Evolutionary conservation across 1,140 invertebrate species (phyloP), one percentile per base, ranked within the genome.

Genomic region (Cotesia chilonis): DNA sequence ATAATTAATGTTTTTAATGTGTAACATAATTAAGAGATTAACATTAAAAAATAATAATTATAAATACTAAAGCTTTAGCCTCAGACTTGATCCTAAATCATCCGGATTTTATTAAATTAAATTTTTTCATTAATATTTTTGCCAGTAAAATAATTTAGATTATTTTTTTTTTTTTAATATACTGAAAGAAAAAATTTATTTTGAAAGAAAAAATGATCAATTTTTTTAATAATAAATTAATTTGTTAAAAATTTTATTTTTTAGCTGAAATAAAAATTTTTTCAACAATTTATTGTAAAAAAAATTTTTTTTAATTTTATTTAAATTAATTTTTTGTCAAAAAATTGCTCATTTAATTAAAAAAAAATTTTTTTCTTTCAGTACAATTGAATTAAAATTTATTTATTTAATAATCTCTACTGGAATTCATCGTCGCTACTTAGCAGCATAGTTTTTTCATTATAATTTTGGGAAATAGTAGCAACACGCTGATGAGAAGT

Each of bases 381-480:
- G 20, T 28, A 2, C 2, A 28, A 28, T 28, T 28, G 2, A 51
- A 68, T 59, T 20, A 59, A 51, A 69, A 28, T 47, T 76, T 69
- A 17, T 4, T 51, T 12, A 65, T 60, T 36, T 14, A 28, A 60
- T 67, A 28, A 36, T 68, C 38, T 67, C 38, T 90, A 97, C 89
- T 96, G 95, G 88, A 97, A 97, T 87, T 98, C 97, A 86, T 98
- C 97, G 85, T 98, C 97, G 71, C 96, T 98, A 87, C 95, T 97
- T 70, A 98, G 90, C 67, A 98, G 89, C 89, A 97, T 96, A 20
- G 96, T 96, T 88, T 98, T 98, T 88, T 98, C 97, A 86, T 95
- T 97, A 88, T 97, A 96, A 83, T 94, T 94, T 80, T 92, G 91
- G 17, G 91, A 92, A 77, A 94, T 94, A 70, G 93, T 94, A 4